phyloP scores from a whole-genome alignment of 2,113 vertebrate genomes.

The Baryphthengus martii region DNA sequence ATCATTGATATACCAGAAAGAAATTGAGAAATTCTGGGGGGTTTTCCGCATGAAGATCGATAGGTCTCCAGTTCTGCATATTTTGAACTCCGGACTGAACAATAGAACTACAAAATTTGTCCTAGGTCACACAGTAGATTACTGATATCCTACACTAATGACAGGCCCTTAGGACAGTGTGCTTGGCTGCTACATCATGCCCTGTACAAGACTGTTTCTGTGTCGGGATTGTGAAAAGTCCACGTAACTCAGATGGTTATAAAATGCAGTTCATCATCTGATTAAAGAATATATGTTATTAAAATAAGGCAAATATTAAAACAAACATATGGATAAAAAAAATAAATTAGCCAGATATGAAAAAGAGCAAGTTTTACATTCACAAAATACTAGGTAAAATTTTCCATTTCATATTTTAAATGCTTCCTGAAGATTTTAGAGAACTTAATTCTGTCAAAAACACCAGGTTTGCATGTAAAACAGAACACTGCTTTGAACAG shows the following conservation, averaged over 20 bases:
- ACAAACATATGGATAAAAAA: not conserved
- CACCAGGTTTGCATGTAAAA: not conserved
- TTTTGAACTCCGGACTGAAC: not conserved
- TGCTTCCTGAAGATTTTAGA: not conserved
- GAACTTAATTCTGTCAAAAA: not conserved
- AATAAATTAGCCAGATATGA: not conserved
- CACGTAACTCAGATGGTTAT: not conserved
- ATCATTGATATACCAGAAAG: not conserved
- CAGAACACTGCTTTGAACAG: not conserved
- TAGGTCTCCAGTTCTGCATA: not conserved
- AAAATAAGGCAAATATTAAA: not conserved
- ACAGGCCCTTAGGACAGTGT: not conserved
- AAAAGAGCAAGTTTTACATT: not conserved
- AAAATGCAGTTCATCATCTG: not conserved
- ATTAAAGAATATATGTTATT: not conserved
- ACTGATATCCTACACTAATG: not conserved
- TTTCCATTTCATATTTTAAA: not conserved
- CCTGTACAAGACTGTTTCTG: not conserved
- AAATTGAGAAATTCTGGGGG: accelerated
- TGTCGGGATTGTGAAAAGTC: not conserved
- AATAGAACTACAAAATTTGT: not conserved
- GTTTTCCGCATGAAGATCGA: not conserved
- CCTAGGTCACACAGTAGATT: not conserved
- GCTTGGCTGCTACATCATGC: not conserved
- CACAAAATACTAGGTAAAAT: not conserved